phyloP scores from a whole-genome alignment of 2,888 invertebrate genomes.

The Corbicula japonica region DNA sequence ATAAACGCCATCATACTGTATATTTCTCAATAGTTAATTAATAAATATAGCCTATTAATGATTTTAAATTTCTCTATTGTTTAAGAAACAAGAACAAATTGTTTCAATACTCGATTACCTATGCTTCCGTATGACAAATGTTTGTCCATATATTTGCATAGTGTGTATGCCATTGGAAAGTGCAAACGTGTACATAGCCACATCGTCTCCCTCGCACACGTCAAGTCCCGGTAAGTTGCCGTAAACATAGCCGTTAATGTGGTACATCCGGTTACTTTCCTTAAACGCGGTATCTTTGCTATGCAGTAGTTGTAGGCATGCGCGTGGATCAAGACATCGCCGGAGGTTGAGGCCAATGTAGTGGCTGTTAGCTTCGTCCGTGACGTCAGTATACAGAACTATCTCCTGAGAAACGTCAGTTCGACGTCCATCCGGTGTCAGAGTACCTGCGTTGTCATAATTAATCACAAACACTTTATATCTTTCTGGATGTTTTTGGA shows the following conservation, averaged over 20 bases:
- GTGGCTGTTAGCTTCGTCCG: slow-evolving; percentile 73
- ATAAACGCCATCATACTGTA: no score
- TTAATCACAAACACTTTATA: no score
- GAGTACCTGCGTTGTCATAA: slow-evolving; percentile 64
- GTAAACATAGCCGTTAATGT: slow-evolving; percentile 73
- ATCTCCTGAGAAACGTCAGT: slow-evolving; percentile 72
- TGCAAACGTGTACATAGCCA: slow-evolving; percentile 61
- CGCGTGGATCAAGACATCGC: slow-evolving; percentile 61
- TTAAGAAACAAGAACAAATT: no score
- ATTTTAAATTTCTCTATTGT: no score
- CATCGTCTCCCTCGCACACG: slow-evolving; percentile 68
- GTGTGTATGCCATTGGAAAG: slow-evolving; percentile 66
- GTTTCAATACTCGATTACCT: slow-evolving; percentile 55
- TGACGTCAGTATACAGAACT: slow-evolving; percentile 68
- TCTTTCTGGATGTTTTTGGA: no score
- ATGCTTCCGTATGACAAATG: slow-evolving; percentile 53
- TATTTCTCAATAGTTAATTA: no score
- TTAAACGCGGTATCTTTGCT: slow-evolving; percentile 59
- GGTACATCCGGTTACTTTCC: slow-evolving; percentile 67
- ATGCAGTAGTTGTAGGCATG: slow-evolving; percentile 58
- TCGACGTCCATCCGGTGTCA: slow-evolving; percentile 52
- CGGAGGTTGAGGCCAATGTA: slow-evolving; percentile 64
- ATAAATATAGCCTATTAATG: no score
- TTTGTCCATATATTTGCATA: slow-evolving; percentile 66
- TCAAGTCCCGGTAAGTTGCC: slow-evolving; percentile 70